Conservation (phyloP, 2,113 vertebrate species). For the Dipodomys ordii region DNA sequence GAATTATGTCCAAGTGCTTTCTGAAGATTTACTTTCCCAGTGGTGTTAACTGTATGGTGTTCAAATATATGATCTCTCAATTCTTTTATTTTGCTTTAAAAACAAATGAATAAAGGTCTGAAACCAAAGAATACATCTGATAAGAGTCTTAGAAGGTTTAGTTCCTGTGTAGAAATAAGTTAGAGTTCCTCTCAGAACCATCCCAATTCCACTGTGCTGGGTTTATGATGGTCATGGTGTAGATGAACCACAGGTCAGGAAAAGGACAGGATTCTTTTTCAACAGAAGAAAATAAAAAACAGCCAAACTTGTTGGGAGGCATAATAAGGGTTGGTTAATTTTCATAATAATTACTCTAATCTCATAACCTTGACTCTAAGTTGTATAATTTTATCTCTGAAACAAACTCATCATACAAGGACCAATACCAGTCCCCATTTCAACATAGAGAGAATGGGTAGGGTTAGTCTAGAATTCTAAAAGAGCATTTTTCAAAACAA, state of each 20-base stretch:
- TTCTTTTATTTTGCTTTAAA: background rate
- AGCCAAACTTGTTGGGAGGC: background rate
- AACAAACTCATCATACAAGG: constrained; percentile 19
- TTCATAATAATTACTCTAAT: constrained; percentile 59
- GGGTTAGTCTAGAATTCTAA: background rate
- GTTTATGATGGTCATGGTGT: background rate
- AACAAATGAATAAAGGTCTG: background rate
- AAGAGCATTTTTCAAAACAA: background rate
- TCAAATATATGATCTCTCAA: background rate
- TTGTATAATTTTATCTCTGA: constrained; percentile 51
- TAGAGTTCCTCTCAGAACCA: background rate
- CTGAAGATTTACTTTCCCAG: background rate
- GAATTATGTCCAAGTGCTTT: background rate
- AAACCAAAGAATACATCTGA: background rate
- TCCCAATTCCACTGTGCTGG: background rate
- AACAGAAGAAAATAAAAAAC: background rate
- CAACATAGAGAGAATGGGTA: background rate
- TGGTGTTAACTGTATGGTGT: background rate
- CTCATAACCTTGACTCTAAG: constrained; percentile 44
- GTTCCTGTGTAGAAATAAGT: background rate
- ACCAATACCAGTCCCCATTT: background rate
- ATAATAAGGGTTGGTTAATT: background rate
- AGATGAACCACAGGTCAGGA: background rate
- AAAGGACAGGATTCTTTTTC: background rate
- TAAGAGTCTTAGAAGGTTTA: background rate